Percentiles rank a stretch among this genome's conserved stretches.
Evolutionary conservation across 2,113 vertebrate genomes (phyloP).

Genomic region (Thryonomys swinderianus): DNA sequence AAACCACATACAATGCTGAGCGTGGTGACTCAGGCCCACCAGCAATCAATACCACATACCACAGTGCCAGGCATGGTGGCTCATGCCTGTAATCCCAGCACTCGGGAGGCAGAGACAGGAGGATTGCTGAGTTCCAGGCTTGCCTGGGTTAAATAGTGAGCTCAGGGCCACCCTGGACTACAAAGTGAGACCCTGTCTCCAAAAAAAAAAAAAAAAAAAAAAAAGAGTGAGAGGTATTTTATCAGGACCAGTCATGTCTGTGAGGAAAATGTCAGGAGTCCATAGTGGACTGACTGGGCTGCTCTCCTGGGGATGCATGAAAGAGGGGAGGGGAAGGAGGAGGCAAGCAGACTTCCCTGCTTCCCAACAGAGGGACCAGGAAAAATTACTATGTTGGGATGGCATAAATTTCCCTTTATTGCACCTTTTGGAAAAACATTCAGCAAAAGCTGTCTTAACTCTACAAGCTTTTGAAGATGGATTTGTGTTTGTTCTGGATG

Average conservation of each 20-base stretch:
- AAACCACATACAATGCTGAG: no score
- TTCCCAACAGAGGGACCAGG: not conserved
- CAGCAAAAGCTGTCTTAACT: not conserved
- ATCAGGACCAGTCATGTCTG: not conserved
- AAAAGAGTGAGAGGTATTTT: not conserved
- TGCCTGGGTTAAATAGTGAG: no score
- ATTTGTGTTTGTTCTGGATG: conserved; percentile 19
- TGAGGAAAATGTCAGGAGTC: not conserved
- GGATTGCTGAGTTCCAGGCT: no score
- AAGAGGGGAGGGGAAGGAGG: not conserved
- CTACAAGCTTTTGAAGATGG: conserved; percentile 6
- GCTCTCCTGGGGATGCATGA: not conserved
- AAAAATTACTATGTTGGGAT: not conserved
- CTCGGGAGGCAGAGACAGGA: no score
- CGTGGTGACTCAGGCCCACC: no score
- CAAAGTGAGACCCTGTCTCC: no score
- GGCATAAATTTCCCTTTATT: not conserved
- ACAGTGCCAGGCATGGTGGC: no score
- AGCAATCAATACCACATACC: no score
- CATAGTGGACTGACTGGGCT: not conserved
- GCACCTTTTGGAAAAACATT: conserved; percentile 22
- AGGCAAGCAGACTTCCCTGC: not conserved
- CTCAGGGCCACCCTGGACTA: no score
- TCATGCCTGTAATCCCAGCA: no score
- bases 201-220: no score